phyloP scores from a whole-genome alignment of 2,113 vertebrate species.

The Tachuris rubrigastra region DNA sequence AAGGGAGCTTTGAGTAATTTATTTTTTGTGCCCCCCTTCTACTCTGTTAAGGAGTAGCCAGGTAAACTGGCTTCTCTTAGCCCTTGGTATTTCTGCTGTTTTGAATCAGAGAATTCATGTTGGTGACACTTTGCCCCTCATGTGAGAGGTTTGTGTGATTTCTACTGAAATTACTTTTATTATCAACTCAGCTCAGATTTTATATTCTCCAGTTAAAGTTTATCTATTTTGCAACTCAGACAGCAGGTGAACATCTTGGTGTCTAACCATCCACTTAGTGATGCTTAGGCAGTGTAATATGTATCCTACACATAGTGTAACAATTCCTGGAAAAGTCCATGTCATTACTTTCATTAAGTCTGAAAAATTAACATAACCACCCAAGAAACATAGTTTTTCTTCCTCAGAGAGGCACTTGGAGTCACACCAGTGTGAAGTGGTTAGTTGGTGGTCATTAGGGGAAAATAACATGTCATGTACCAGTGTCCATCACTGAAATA shows the following conservation, averaged over 20 bases:
- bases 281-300: not conserved
- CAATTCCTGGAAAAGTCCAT: not conserved
- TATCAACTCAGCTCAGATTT: not conserved
- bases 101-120: not conserved
- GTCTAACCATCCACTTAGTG: not conserved
- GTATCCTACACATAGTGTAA: not conserved
- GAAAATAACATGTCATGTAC: not conserved
- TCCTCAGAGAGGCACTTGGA: not conserved
- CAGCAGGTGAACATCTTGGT: conserved; percentile 15
- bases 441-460: not conserved
- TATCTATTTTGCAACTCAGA: not conserved
- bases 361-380: not conserved
- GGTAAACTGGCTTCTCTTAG: not conserved
- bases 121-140: not conserved
- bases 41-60: not conserved
- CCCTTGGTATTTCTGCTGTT: not conserved
- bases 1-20: not conserved
- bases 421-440: not conserved
- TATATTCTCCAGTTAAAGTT: not conserved
- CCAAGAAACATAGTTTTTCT: not conserved
- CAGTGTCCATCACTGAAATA: not conserved
- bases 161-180: not conserved
- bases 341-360: not conserved
- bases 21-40: not conserved
- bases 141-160: not conserved